Base-by-base conservation (phyloP, 1,140 invertebrate genomes). In the Hyphantria cunea region DNA sequence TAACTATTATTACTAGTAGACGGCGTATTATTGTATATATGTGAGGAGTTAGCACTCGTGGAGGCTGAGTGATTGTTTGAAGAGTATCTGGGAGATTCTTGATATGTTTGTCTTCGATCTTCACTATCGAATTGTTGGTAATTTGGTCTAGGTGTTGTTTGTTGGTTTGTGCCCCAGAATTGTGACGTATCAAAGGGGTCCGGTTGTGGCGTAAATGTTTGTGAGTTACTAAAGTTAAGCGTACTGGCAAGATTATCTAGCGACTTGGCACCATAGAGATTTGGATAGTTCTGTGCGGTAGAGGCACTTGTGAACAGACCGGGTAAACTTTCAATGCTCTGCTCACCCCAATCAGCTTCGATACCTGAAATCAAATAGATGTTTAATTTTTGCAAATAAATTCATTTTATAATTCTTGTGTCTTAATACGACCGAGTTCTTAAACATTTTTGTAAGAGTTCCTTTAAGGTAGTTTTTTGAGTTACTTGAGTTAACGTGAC, bases 231-330 rank as follows among this genome's bases (percentile, higher is more conserved):
- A 6, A 31, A n/a, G 47, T 48, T 67, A 37, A 10, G 52, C 47
- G 12, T 66, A 33, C 45, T 80, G 50, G 49, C 34, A 8, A 89
- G 56, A 33, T 77, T 83, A 33, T 90, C 87, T 45, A 90, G 56
- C 7, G 87, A 90, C 61, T 83, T 89, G 66, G 87, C 84, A 70
- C 83, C 84, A 17, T 82, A 83, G 17, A 90, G 65, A 65, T 78
- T 83, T 6, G 75, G 31, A 6, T 68, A 61, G 10, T 13, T 78
- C 49, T 74, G 76, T 3, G 55, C 11, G 17, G 65, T 68, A 41
- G 71, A 66, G 0, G 74, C 50, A 32, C 67, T 71, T n/a, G 65
- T 47, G 5, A 75, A 66, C 13, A 74, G 76, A 3, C 75, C 71
- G 17, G 86, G 84, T 0, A 90, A 60, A 53, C 80, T 89, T 67